phyloP scores from a whole-genome alignment of 23 tunicate species.

The Trididemnum nubilum region DNA sequence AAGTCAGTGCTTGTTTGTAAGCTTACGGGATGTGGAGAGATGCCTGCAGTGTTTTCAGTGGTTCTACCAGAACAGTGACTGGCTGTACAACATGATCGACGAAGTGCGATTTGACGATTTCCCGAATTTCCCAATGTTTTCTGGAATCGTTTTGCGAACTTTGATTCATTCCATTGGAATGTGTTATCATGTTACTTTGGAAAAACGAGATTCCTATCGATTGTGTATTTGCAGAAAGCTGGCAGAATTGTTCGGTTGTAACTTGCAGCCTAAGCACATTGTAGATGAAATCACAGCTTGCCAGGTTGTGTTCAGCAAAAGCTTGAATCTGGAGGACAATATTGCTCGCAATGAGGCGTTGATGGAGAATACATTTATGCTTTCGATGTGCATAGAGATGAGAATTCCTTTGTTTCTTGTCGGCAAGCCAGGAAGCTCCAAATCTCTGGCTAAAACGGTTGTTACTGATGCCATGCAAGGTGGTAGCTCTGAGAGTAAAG shows the following conservation, averaged over 20 bases:
- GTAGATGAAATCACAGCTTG: conserved; percentile 47
- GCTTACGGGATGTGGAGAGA: conserved; percentile 85
- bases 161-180: conserved; percentile 62
- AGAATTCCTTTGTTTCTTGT: conserved; percentile 76
- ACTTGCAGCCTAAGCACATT: conserved; percentile 5
- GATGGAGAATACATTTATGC: conserved; percentile 83
- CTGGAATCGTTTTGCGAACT: neutral
- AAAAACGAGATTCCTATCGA: conserved; percentile 47
- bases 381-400: conserved; percentile 69
- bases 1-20: conserved; percentile 67
- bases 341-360: conserved; percentile 83
- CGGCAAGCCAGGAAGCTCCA: conserved; percentile 90
- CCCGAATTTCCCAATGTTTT: neutral
- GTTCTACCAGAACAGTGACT: conserved; percentile 44
- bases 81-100: conserved; percentile 29
- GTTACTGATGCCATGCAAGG: conserved; percentile 79
- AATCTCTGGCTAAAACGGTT: conserved; percentile 80
- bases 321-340: conserved; percentile 45
- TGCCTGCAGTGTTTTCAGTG: conserved; percentile 52
- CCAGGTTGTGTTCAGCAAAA: conserved; percentile 45
- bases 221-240: conserved; percentile 15
- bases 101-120: neutral
- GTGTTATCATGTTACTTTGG: conserved; percentile 73
- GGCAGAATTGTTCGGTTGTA: neutral
- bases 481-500: conserved; percentile 25